Evolutionary conservation across 2,113 vertebrate genomes (phyloP), one percentile per base, ranked within the genome.

Genomic region (Toxotes jaculatrix): DNA sequence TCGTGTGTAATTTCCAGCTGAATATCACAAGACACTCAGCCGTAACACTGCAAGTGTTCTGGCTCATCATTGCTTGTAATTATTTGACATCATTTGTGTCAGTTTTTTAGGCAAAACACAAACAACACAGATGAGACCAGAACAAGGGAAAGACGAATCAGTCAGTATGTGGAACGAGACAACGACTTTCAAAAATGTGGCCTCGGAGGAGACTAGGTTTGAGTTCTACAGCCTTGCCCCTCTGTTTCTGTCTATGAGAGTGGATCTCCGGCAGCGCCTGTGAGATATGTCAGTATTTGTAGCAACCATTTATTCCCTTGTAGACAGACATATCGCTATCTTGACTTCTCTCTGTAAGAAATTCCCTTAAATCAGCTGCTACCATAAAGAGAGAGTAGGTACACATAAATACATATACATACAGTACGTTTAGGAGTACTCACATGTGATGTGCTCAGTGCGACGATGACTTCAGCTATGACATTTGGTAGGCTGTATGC

Each of bases 371-470:
- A 79, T 79, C 61, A 40, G 3, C 64, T 36, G 16, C 0, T 7
- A 34, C 55, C 14, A 14, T 11, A 0, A 27, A 32, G 12, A 43
- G 49, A 27, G 27, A 27, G 27, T 27, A 27, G 27, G 1, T 27
- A 27, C 27, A 27, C 27, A 27, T 27, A 27, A 1, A 27, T 27
- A 27, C 27, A 27, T 27, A 38, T 16, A 61, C 1, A 0, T 2
- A 55, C 2, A 55, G 62, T 73, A 19, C 34, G 45, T 77, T 81
- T 36, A 64, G 40, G 23, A 74, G 83, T 91, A 90, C 92, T 93
- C 57, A 92, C 90, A 69, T 74, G 67, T 64, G 88, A 87, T 91
- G 90, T 85, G 80, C 21, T 91, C 91, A 74, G 82, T 57, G 70
- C 69, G 31, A 83, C 68, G 53, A 87, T 77, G 74, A 68, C 71